Evolutionary conservation across 2,888 invertebrate species (phyloP), one percentile per base, ranked within the genome.

Genomic region (Ochropacha duplaris): DNA sequence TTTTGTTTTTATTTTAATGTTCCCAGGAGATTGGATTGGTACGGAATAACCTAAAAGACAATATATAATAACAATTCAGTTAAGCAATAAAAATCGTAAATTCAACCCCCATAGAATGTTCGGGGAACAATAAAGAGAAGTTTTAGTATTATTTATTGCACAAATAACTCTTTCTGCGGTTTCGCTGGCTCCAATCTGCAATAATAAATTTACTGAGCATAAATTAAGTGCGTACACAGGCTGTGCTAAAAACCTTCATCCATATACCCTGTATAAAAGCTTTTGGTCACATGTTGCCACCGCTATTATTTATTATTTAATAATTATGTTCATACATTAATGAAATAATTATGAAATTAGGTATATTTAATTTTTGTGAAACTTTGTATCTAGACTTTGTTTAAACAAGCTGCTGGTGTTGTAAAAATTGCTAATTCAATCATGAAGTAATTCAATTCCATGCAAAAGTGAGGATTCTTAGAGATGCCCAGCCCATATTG

Each of bases 111-210:
- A 19, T 31, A 31, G 31, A 19, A 52, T 31, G 57, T 55, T 59
- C 28, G 59, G 52, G 54, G 44, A 59, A 65, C 66, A 59, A 65
- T 66, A 72, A 67, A 66, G 68, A 71, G 67, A 78, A 77, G 65
- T 74, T 78, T 74, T 76, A 67, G 62, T 69, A 73, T 80, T 74
- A 81, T 83, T 82, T 82, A 79, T 76, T 55, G 65, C 71, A 49
- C 56, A 64, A 71, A 82, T 83, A 83, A 83, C 78, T 83, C 83
- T 81, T 79, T 78, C 66, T 74, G 84, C 59, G 82, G 85, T 69
- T 65, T 69, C 64, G 75, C 73, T 80, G 82, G 80, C 80, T 68
- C 71, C 66, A 69, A 74, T 74, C 66, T 71, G 70, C 71, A 70
- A 77, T 81, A 80, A 81, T 85, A 83, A 84, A 84, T 83, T 78